Conservation (phyloP, 1,140 invertebrate species). For the Nasonia vitripennis region DNA sequence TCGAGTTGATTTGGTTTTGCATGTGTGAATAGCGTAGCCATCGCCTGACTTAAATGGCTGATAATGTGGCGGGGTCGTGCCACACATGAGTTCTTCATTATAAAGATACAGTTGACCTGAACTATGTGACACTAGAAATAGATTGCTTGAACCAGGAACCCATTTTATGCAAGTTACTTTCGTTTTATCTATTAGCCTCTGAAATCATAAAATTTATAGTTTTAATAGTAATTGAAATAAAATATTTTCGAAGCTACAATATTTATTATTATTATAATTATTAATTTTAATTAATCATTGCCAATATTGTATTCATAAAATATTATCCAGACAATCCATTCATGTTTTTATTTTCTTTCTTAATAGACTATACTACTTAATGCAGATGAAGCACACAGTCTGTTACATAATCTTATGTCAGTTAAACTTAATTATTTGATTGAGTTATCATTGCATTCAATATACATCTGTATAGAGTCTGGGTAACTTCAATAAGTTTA, state of each 20-base stretch:
- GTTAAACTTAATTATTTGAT: conserved; percentile 59
- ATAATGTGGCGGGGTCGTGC: conserved; percentile 89
- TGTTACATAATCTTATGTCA: conserved; percentile 56
- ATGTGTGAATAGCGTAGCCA: conserved; percentile 94
- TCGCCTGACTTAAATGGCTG: conserved; percentile 97
- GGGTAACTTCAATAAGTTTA: conserved; percentile 3
- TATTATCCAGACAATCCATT: conserved; percentile 20
- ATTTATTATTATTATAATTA: not conserved
- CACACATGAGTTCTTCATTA: conserved; percentile 95
- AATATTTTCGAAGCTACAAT: conserved; percentile 16
- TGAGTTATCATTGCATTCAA: conserved; percentile 59
- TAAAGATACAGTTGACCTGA: conserved; percentile 99
- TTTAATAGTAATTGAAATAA: not conserved
- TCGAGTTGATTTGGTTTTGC: conserved; percentile 96
- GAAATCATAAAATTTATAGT: conserved; percentile 68
- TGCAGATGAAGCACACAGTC: conserved; percentile 32
- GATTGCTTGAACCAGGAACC: conserved; percentile 94
- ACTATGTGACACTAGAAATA: conserved; percentile 95
- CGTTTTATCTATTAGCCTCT: conserved; percentile 98
- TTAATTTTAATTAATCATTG: not conserved
- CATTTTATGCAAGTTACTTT: conserved; percentile 99
- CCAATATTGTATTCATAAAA: conserved; percentile 8
- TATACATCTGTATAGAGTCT: conserved; percentile 8
- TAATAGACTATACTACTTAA: conserved; percentile 11
- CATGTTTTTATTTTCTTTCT: conserved; percentile 36